These are phyloP conservation scores for Meta bourneti DNA, from an alignment of 2,888 invertebrate species.

Conservation along the genomic window DNA sequence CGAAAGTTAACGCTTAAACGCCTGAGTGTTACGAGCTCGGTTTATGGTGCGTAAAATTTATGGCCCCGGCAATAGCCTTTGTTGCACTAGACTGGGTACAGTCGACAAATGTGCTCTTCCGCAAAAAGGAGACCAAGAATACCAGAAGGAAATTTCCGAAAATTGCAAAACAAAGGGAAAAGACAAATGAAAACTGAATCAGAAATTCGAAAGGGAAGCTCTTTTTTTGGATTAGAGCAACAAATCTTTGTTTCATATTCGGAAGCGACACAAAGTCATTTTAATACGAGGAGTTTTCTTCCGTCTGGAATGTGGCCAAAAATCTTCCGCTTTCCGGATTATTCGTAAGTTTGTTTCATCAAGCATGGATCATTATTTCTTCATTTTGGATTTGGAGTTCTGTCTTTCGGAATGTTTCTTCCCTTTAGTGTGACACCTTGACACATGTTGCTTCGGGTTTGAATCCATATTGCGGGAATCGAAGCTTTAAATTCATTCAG, in stretches of 20 bases:
- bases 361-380: conserved; percentile 57
- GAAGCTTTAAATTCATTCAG: neutral
- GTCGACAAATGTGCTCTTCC: conserved; percentile 13
- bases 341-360: conserved; percentile 22
- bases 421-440: neutral
- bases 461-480: conserved; percentile 39
- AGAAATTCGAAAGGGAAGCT: conserved; percentile 36
- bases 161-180: conserved; percentile 29
- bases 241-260: conserved; percentile 57
- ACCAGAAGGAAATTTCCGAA: conserved; percentile 38
- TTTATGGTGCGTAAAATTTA: conserved; percentile 72
- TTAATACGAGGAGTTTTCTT: conserved; percentile 28
- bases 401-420: conserved; percentile 1
- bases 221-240: conserved; percentile 31
- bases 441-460: conserved; percentile 48
- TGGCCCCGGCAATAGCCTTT: conserved; percentile 54
- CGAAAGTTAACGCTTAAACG: conserved; percentile 36
- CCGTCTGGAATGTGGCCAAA: conserved; percentile 41
- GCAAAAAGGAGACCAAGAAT: conserved; percentile 10
- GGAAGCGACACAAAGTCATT: conserved; percentile 51
- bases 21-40: conserved; percentile 43
- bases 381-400: conserved; percentile 41
- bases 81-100: conserved; percentile 44
- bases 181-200: conserved; percentile 34
- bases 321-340: conserved; percentile 3